phyloP scores from a whole-genome alignment of 2,113 vertebrate genomes.

The Cephalopholis sonnerati region DNA sequence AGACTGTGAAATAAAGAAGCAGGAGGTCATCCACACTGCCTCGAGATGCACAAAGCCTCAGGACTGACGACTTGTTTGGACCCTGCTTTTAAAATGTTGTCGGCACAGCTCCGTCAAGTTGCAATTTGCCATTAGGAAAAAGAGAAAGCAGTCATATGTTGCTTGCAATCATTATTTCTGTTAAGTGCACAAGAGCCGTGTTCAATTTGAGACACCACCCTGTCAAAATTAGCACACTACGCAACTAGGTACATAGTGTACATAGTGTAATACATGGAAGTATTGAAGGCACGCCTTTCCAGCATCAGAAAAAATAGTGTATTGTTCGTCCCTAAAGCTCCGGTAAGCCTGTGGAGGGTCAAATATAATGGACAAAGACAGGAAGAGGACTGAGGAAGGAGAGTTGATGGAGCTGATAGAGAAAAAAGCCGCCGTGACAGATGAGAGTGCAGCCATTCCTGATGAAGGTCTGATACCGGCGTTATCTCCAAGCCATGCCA shows the following conservation, averaged over 20 bases:
- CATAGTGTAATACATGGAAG: too few relatives aligned
- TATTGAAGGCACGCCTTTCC: neutral
- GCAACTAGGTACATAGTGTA: too few relatives aligned
- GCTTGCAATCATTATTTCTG: too few relatives aligned
- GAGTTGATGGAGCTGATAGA: conserved; percentile 63
- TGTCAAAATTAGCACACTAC: too few relatives aligned
- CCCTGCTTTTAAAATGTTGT: neutral
- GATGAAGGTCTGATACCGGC: conserved; percentile 69
- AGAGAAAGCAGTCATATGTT: too few relatives aligned
- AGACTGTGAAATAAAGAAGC: conserved; percentile 20
- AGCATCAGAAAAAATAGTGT: conserved; percentile 19
- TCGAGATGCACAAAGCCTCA: conserved; percentile 10
- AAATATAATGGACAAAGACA: conserved; percentile 54
- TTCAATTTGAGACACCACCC: too few relatives aligned
- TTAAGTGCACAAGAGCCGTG: too few relatives aligned
- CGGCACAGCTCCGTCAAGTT: too few relatives aligned
- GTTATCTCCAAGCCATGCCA: conserved; percentile 68
- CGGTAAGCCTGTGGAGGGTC: conserved; percentile 29
- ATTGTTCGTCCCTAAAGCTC: neutral
- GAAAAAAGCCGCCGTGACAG: conserved; percentile 54
- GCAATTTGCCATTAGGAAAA: too few relatives aligned
- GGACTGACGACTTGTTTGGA: conserved; percentile 16
- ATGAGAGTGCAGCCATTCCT: conserved; percentile 64
- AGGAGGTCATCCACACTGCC: conserved; percentile 3
- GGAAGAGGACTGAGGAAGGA: conserved; percentile 30